Evolutionary conservation across 2,113 vertebrate species (phyloP).

Genomic region (Parotia lawesii): DNA sequence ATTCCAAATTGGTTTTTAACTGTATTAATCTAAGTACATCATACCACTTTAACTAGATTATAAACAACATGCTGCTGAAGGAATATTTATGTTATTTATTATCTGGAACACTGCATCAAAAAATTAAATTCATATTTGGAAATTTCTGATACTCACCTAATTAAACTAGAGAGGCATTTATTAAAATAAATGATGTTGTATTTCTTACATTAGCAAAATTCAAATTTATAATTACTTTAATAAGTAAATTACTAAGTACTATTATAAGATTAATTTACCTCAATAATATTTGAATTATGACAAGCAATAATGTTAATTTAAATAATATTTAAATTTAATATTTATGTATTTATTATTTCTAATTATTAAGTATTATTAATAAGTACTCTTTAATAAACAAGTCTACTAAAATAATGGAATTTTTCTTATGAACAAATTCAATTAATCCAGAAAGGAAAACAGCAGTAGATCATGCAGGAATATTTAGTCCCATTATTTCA

Average conservation of each 20-base stretch:
- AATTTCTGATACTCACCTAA: background rate
- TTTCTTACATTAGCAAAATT: background rate
- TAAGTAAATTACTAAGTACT: background rate
- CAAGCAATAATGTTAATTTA: background rate
- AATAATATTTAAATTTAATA: background rate
- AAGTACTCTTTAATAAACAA: background rate
- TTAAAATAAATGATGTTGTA: background rate
- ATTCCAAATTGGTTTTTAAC: background rate
- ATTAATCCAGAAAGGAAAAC: background rate
- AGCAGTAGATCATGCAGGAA: background rate
- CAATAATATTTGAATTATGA: background rate
- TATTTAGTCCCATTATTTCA: background rate
- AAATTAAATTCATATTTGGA: background rate
- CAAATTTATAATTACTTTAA: background rate
- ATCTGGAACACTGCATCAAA: background rate
- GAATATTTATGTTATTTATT: background rate
- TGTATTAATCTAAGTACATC: background rate
- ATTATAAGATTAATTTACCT: background rate
- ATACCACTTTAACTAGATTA: background rate
- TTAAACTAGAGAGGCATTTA: background rate
- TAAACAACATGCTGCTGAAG: background rate
- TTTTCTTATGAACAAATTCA: background rate
- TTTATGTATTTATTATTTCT: background rate
- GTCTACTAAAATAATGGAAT: background rate
- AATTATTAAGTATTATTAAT: background rate